A percentile compares a stretch with the other conserved stretches of the same genome.
Evolutionary conservation across 2,888 invertebrate genomes (phyloP).

Genomic region (Nephrocerus scutellatus): DNA sequence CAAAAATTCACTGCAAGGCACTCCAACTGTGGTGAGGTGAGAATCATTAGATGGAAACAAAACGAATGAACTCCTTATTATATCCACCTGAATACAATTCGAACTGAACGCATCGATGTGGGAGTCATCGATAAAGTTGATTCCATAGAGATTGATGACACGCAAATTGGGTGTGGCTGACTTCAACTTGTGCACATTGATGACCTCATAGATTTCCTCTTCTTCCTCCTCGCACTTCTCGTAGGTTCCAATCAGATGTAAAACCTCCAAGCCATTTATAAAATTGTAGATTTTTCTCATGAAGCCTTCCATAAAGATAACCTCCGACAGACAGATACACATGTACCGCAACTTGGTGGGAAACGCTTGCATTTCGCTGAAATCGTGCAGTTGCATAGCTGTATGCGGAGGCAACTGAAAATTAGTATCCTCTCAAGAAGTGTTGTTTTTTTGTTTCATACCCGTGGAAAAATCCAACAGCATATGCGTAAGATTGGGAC

Average conservation of each 20-base stretch:
- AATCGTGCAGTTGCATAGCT: slow-evolving; percentile 98
- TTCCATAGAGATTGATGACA: slow-evolving; percentile 97
- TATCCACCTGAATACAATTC: slow-evolving; percentile 77
- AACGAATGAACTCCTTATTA: neutral
- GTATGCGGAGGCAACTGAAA: slow-evolving; percentile 14
- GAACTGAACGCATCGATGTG: slow-evolving; percentile 97
- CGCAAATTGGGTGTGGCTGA: slow-evolving; percentile 95
- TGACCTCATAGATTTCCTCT: slow-evolving; percentile 98
- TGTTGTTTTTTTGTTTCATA: slow-evolving; percentile 29
- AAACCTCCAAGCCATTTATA: slow-evolving; percentile 89
- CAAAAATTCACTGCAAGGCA: slow-evolving; percentile 97
- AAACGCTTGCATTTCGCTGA: slow-evolving; percentile 97
- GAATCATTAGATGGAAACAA: neutral
- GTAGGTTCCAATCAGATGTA: slow-evolving; percentile 96
- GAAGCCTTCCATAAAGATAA: slow-evolving; percentile 99
- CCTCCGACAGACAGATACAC: slow-evolving; percentile 95
- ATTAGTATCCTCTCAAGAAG: neutral
- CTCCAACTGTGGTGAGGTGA: slow-evolving; percentile 62
- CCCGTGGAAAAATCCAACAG: slow-evolving; percentile 93
- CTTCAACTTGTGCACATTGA: slow-evolving; percentile 97
- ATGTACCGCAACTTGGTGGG: slow-evolving; percentile 93
- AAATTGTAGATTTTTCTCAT: slow-evolving; percentile 99
- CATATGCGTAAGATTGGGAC: slow-evolving; percentile 93
- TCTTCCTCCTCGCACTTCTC: slow-evolving; percentile 98
- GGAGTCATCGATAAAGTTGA: slow-evolving; percentile 96